Evolutionary conservation across 2,797 vertebrate genomes (phyloP).

Genomic region (Tapera naevia): DNA sequence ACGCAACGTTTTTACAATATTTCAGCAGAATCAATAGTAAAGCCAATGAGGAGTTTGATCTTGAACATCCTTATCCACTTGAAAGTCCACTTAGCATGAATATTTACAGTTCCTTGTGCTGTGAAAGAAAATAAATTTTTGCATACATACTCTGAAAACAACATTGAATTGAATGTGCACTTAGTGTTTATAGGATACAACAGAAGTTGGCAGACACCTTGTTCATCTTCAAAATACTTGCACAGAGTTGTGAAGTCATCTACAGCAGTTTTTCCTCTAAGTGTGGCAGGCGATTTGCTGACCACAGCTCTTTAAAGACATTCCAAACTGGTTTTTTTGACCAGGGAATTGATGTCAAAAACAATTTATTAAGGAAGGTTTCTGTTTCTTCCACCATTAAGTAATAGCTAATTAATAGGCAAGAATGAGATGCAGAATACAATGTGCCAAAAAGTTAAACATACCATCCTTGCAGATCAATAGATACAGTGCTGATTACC

Average conservation of each 20-base stretch:
- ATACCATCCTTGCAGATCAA: background rate
- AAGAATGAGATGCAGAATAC: background rate
- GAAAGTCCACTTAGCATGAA: background rate
- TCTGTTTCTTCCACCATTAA: background rate
- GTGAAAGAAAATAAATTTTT: background rate
- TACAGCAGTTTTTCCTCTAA: background rate
- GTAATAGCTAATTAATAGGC: background rate
- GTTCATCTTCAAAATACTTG: background rate
- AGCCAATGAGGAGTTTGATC: background rate
- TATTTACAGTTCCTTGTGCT: background rate
- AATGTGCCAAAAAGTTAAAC: background rate
- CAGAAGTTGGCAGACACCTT: background rate
- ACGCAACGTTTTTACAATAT: background rate
- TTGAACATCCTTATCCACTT: background rate
- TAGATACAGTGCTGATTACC: background rate
- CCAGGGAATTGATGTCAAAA: slow-evolving; percentile 28
- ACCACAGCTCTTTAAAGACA: background rate
- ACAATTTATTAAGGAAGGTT: slow-evolving; percentile 17
- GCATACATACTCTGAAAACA: background rate
- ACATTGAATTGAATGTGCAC: background rate
- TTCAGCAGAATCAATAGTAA: background rate
- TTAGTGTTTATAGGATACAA: background rate
- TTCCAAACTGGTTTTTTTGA: background rate
- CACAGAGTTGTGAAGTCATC: background rate
- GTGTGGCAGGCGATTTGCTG: background rate